Evolutionary conservation across 2,797 vertebrate genomes (phyloP).

Genomic region (Eutrigla gurnardus): DNA sequence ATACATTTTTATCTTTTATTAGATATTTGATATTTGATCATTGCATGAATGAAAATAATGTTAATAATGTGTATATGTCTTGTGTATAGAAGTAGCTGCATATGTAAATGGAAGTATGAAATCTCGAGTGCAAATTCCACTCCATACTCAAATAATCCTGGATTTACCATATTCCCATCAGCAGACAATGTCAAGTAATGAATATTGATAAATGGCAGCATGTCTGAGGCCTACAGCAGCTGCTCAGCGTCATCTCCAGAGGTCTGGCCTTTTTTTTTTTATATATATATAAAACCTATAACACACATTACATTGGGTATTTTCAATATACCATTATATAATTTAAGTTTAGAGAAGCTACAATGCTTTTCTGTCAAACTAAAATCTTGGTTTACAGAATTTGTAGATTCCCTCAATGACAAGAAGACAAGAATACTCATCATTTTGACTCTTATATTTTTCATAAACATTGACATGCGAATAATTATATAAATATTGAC

Average conservation of each 20-base stretch:
- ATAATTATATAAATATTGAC: background rate
- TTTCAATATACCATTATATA: slow-evolving; percentile 6
- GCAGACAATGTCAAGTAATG: slow-evolving; percentile 60
- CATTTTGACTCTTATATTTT: background rate
- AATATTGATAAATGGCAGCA: slow-evolving; percentile 68
- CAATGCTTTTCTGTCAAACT: background rate
- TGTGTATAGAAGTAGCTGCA: slow-evolving; percentile 44
- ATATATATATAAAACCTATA: background rate
- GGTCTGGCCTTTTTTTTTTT: slow-evolving; percentile 20
- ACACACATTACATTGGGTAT: slow-evolving; percentile 19
- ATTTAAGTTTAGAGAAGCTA: background rate
- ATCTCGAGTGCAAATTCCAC: slow-evolving; percentile 51
- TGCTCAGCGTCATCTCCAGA: slow-evolving; percentile 15
- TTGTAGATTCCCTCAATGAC: background rate
- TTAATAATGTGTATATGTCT: background rate
- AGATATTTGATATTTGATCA: background rate
- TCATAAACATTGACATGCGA: background rate
- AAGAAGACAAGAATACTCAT: background rate
- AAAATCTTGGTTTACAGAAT: background rate
- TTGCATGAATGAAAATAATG: background rate
- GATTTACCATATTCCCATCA: slow-evolving; percentile 60
- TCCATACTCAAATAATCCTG: slow-evolving; percentile 55
- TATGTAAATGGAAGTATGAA: slow-evolving; percentile 24
- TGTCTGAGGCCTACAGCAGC: slow-evolving; percentile 10
- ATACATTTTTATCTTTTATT: background rate